A percentile compares a stretch with the other conserved stretches of the same genome.
Conservation (phyloP, 2,113 vertebrate species). For the Aegithalos caudatus region DNA sequence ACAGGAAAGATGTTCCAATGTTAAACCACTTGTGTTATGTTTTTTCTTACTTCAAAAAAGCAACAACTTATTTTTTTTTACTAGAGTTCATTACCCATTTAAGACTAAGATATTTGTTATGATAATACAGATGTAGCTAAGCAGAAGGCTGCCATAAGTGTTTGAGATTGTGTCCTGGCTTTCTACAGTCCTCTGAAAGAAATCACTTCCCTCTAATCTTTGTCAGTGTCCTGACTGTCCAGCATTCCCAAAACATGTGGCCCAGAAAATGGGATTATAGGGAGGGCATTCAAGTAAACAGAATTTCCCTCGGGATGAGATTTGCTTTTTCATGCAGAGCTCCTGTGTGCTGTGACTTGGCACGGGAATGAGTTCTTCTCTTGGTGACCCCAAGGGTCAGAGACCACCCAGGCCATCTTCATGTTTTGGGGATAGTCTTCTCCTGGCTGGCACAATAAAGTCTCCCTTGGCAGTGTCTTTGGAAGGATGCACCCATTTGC, state of each 20-base stretch:
- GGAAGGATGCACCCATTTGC: neutral
- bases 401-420: neutral
- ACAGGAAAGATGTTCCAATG: neutral
- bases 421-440: neutral
- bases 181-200: neutral
- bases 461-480: neutral
- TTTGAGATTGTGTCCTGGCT: neutral
- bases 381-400: neutral
- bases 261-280: constrained; percentile 27
- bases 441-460: neutral
- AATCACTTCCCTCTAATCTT: neutral
- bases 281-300: constrained; percentile 18
- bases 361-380: neutral
- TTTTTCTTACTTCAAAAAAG: neutral
- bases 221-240: neutral
- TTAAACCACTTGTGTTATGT: fast-evolving
- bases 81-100: neutral
- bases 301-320: neutral
- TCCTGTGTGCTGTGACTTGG: neutral
- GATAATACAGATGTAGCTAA: neutral
- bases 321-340: neutral
- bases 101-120: neutral
- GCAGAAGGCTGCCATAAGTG: neutral
- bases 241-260: neutral
- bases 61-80: neutral